Percentiles rank a stretch among this genome's conserved stretches.
These are phyloP conservation scores for Drosophila kanapiae DNA, from an alignment of 1,140 invertebrate genomes.

Conservation along the genomic window DNA sequence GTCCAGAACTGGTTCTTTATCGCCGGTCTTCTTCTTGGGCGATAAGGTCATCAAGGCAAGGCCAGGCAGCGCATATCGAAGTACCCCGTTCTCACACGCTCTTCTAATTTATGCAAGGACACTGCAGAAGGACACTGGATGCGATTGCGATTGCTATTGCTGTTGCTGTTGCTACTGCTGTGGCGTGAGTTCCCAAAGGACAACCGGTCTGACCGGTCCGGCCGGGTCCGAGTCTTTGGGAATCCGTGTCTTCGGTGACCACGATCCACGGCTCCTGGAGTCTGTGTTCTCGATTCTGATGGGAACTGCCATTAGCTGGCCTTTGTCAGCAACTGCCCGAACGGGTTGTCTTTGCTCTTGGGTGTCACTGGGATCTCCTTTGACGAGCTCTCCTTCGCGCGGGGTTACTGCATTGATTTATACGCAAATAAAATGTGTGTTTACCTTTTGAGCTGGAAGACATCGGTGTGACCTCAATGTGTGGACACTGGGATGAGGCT, in stretches of 20 bases:
- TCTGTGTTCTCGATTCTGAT: constrained; percentile 27
- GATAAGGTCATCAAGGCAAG: constrained; percentile 71
- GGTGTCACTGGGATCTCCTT: constrained; percentile 32
- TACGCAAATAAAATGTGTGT: constrained; percentile 61
- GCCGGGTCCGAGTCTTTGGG: constrained; percentile 57
- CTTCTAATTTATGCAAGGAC: constrained; percentile 84
- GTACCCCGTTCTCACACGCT: constrained; percentile 67
- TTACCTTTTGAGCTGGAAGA: constrained; percentile 35
- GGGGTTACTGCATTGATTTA: constrained; percentile 66
- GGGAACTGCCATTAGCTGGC: constrained; percentile 75
- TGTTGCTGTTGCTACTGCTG: constrained; percentile 33
- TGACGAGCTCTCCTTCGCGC: constrained; percentile 20
- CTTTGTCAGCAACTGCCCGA: constrained; percentile 77
- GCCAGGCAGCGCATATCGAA: constrained; percentile 15
- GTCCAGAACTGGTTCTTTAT: constrained; percentile 79
- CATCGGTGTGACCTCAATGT: constrained; percentile 42
- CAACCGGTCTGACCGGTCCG: constrained; percentile 84
- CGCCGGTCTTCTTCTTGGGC: constrained; percentile 37
- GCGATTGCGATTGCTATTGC: constrained; percentile 38
- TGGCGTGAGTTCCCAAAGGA: constrained; percentile 60
- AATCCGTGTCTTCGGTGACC: constrained; percentile 69
- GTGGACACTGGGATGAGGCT: background rate
- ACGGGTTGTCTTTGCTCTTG: constrained; percentile 48
- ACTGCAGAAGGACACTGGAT: constrained; percentile 82
- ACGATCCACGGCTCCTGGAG: constrained; percentile 30